A percentile compares a stretch with the other conserved stretches of the same genome.
These are phyloP conservation scores for Psilopogon haemacephalus DNA, from an alignment of 2,113 vertebrate genomes.

Conservation along the genomic window DNA sequence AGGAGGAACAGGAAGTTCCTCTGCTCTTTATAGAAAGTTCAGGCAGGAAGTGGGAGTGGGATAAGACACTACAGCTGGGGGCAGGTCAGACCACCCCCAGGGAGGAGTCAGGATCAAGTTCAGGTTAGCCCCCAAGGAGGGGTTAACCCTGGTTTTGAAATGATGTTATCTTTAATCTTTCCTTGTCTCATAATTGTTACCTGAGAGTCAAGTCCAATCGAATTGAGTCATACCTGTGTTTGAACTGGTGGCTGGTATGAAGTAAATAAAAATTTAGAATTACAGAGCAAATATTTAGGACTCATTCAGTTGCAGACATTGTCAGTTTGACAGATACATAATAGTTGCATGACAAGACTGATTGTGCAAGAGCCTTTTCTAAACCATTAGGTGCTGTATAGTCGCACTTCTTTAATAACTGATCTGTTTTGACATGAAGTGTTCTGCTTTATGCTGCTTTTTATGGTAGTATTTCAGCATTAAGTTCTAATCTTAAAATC, in stretches of 20 bases:
- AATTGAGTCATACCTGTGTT: not conserved
- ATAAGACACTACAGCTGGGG: no score
- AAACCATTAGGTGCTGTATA: not conserved
- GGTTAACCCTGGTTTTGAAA: no score
- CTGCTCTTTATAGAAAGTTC: no score
- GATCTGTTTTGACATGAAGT: not conserved
- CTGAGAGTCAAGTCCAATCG: not conserved
- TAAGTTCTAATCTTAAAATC: not conserved
- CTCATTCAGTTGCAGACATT: not conserved
- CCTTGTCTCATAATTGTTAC: not conserved
- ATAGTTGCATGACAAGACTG: not conserved
- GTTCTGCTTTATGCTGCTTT: not conserved
- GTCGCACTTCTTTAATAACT: not conserved
- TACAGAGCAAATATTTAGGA: not conserved
- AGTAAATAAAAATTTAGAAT: not conserved
- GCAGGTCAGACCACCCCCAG: no score
- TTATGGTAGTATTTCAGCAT: not conserved
- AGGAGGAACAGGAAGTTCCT: no score
- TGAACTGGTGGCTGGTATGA: not conserved
- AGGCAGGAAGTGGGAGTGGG: no score
- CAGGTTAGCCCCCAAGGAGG: no score
- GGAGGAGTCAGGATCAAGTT: no score
- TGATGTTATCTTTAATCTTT: not conserved
- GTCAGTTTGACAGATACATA: not conserved
- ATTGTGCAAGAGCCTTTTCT: not conserved